Evolutionary conservation across 2,888 invertebrate species (phyloP).

Genomic region (Acronicta alni): DNA sequence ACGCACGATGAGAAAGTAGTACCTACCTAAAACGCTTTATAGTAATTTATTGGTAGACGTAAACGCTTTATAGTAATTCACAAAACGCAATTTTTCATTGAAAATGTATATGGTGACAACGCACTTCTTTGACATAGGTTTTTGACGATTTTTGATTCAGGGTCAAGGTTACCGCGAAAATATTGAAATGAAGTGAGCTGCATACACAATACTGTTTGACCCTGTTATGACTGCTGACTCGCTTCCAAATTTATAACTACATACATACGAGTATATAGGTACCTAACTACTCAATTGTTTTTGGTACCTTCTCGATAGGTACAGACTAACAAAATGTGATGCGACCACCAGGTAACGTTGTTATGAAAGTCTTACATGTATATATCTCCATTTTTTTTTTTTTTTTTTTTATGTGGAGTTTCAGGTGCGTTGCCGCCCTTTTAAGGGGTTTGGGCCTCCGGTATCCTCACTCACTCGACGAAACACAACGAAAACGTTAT

Average conservation of each 20-base stretch:
- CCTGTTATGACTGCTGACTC: neutral
- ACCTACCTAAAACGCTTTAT: constrained; percentile 9
- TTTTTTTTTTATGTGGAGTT: no score
- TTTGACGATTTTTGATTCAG: constrained; percentile 8
- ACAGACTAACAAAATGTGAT: neutral
- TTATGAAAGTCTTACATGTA: no score
- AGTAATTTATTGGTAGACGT: constrained; percentile 8
- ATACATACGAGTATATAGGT: no score
- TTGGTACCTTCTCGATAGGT: neutral
- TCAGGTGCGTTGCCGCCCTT: no score
- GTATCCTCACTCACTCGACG: no score
- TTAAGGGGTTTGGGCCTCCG: no score
- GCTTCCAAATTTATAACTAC: no score
- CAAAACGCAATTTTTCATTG: no score
- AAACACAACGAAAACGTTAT: no score
- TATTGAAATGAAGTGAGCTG: constrained; percentile 5
- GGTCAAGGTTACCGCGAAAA: constrained; percentile 14
- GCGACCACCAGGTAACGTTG: neutral
- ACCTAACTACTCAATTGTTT: neutral
- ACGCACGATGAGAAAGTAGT: constrained; percentile 4
- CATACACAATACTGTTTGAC: constrained; percentile 18
- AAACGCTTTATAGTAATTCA: no score
- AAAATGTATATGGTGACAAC: neutral
- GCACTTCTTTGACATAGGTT: no score
- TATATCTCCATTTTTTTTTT: no score